Evolutionary conservation across 2,888 invertebrate species (phyloP), one percentile per base, ranked within the genome.

Genomic region (Cataglyphis livida): DNA sequence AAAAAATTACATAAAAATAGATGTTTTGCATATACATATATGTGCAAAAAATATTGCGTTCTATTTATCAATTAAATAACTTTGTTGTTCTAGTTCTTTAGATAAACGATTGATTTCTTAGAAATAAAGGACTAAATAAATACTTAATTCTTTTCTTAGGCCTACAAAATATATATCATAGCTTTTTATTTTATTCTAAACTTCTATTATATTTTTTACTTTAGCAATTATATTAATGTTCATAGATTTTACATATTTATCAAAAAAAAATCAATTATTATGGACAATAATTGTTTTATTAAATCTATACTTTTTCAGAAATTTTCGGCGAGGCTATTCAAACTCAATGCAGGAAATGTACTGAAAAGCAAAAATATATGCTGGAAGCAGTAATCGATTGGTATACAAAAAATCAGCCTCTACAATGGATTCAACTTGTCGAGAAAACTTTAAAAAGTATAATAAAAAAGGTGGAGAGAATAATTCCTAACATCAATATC

Each of bases 321-420:
- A 0, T 62, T 0, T 0, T 74, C 12, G 1, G 32, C 9, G 74
- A 74, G 3, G 62, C 62, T 62, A 12, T 25, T 3, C 35, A 57
- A 25, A 71, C 61, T 32, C 44, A 74, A 1, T 74, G 74, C 32
- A 61, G 9, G 10, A 62, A 3, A 7, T 74, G 73, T 21, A 61
- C 28, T 21, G 15, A 61, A 21, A 61, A 10, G n/a, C 73, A 61
- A 44, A 61, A 61, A 12, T 25, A 15, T 15, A 61, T 6, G 3
- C 0, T 70, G 35, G 9, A 70, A 0, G 0, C 0, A 9, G 0
- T 15, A 32, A 5, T 0, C 0, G 32, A 44, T 0, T 74, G 61
- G 44, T 74, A 9, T 21, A 21, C 0, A 4, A 4, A 9, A 0
- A 61, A 74, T 61, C 3, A 74, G 0, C 44, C 44, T 7, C 10